Conservation (phyloP, 1,140 invertebrate species). For the Trichomalopsis sarcophagae region DNA sequence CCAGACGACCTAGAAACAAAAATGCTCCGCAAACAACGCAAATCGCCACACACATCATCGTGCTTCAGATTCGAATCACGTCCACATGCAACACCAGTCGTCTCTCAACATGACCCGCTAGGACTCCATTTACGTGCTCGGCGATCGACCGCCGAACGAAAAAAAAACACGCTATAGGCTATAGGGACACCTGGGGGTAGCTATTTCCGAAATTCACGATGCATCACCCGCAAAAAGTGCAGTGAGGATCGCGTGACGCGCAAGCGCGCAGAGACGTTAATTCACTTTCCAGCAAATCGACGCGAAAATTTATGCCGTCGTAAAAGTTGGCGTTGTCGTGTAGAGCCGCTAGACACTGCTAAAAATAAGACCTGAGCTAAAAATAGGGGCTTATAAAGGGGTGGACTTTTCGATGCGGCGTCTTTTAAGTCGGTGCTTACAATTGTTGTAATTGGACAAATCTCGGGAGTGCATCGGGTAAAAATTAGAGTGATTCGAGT, state of each 20-base stretch:
- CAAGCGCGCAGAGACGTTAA: constrained; percentile 2
- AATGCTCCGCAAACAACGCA: neutral
- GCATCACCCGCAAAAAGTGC: neutral
- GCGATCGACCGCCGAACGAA: neutral
- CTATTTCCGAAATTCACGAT: neutral
- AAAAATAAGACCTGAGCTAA: neutral
- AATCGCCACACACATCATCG: neutral
- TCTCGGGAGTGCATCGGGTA: too few species aligned
- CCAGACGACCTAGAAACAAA: neutral
- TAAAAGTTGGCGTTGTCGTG: neutral
- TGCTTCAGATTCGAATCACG: neutral
- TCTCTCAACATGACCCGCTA: neutral
- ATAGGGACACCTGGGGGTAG: neutral
- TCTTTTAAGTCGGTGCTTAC: neutral
- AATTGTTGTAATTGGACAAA: too few species aligned
- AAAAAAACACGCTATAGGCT: neutral
- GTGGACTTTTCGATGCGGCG: neutral
- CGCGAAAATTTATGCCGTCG: constrained; percentile 28
- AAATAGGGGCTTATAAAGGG: neutral
- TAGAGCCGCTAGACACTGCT: neutral
- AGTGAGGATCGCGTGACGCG: neutral
- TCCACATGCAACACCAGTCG: neutral
- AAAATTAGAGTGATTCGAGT: too few species aligned
- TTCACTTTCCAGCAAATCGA: constrained; percentile 28
- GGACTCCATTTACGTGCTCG: neutral